These are phyloP conservation scores for Chrysolina americana DNA, from an alignment of 2,888 invertebrate genomes.

Conservation along the genomic window DNA sequence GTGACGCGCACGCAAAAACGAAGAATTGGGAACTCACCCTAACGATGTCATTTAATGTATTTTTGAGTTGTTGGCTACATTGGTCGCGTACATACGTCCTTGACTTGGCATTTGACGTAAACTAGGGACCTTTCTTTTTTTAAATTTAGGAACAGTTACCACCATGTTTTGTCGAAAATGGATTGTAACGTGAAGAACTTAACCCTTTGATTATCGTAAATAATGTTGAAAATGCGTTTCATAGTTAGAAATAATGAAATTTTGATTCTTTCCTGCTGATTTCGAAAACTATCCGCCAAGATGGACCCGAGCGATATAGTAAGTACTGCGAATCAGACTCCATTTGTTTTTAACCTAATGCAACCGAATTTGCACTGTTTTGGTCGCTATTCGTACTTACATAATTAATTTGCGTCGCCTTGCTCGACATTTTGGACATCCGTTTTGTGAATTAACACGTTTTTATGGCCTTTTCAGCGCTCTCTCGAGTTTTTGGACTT, in stretches of 20 bases:
- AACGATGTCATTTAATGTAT: too few species aligned
- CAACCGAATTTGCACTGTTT: conserved; percentile 26
- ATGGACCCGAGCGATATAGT: conserved; percentile 45
- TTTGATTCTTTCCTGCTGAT: conserved; percentile 37
- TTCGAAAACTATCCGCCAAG: conserved; percentile 42
- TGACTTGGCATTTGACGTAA: not conserved
- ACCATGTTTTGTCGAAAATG: conserved; percentile 33
- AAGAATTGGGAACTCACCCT: too few species aligned
- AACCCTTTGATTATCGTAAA: conserved; percentile 52
- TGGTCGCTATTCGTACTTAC: conserved; percentile 27
- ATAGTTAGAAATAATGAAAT: conserved; percentile 43
- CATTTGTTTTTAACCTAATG: conserved; percentile 16
- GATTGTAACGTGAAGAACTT: conserved; percentile 60
- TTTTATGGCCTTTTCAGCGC: conserved; percentile 49
- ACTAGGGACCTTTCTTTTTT: not conserved
- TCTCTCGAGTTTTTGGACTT: conserved; percentile 80
- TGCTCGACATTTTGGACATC: not conserved
- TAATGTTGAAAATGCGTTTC: conserved; percentile 42
- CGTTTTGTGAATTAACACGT: not conserved
- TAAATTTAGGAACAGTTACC: not conserved
- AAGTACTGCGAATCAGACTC: conserved; percentile 38
- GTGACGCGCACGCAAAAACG: too few species aligned
- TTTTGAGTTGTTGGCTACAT: too few species aligned
- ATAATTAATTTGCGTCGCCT: conserved; percentile 15
- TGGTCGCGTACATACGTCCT: too few species aligned